Base-by-base conservation (phyloP, 2,113 vertebrate species). In the Dolichallabes microphthalmus region DNA sequence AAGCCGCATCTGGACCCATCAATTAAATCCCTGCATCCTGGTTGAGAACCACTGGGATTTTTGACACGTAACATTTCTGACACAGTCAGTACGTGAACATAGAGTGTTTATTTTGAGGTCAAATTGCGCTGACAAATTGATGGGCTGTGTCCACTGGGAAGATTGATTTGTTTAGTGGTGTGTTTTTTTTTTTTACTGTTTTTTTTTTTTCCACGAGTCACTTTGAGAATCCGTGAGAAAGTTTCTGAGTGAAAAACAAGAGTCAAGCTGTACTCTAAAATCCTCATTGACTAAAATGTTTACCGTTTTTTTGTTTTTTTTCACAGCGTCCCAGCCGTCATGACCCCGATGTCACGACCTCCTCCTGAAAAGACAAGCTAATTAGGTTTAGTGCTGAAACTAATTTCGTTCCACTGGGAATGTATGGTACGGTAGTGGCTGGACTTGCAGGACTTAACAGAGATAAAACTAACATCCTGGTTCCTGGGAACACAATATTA, bases 81-180 rank as follows among this genome's bases (percentile, higher is more conserved):
- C 45, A 35, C 50, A 68, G 75, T 25, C 2, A 4, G 60, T 32
- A 63, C 20, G n/a, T 61, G 82, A 83, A 75, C 55, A 13, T 32
- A 9, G n/a, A n/a, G 13, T 79, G 63, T 79, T 85, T 85, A 79
- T 85, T 71, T 45, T 57, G 75, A 79, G 63, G 75, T 68, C 50
- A 79, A 69, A 79, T 79, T 85, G 75, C 50, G 14, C 75, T 69
- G 80, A 82, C 80, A 68, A 61, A 76, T 69, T 78, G 52, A 85
- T 85, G 75, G 73, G 30, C 83, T 32, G 58, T 9, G 45, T 84
- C 83, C n/a, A 55, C 45, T 57, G 39, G 32, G 45, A 55, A 68
- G 83, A 79, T 63, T 68, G 74, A 79, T 85, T 64, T 66, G 22
- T 78, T 68, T 69, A 2, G 45, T 15, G 17, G 17, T 12, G 25